phyloP scores from a whole-genome alignment of 2,888 invertebrate species.

The Eretmocerus hayati region DNA sequence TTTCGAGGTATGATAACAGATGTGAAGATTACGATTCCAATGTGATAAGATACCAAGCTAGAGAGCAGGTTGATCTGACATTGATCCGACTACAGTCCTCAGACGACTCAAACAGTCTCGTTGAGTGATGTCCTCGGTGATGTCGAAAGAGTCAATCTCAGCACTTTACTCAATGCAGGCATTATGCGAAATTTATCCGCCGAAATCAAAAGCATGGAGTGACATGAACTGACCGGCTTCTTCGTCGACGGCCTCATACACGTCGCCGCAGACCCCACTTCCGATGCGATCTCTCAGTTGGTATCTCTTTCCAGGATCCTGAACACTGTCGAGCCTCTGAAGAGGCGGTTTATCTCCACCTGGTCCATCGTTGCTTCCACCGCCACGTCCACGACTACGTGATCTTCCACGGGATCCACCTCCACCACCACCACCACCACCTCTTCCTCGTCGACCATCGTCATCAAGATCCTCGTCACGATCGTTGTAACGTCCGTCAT shows the following conservation, averaged over 20 bases:
- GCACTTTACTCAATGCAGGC: too few species aligned
- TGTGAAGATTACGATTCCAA: too few species aligned
- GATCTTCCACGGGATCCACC: not conserved
- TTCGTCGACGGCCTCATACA: constrained; percentile 65
- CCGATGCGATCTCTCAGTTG: constrained; percentile 63
- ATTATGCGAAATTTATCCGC: too few species aligned
- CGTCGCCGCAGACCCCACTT: constrained; percentile 68
- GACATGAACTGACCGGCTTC: constrained; percentile 52
- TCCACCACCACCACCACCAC: constrained; percentile 22
- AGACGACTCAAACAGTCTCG: too few species aligned
- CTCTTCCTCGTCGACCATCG: constrained; percentile 1
- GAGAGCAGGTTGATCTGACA: too few species aligned
- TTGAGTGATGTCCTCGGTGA: too few species aligned
- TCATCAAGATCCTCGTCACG: constrained; percentile 19
- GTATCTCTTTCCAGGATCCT: constrained; percentile 72
- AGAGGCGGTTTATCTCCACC: constrained; percentile 21
- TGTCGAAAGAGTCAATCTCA: too few species aligned
- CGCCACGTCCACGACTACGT: not conserved
- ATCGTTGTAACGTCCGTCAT: constrained; percentile 1
- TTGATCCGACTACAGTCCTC: too few species aligned
- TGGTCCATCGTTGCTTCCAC: constrained; percentile 26
- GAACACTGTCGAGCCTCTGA: constrained; percentile 55
- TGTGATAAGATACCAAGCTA: too few species aligned
- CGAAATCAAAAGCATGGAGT: too few species aligned
- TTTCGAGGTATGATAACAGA: too few species aligned